Base-by-base conservation (phyloP, 2,797 vertebrate genomes). In the Manis crassicaudata region DNA sequence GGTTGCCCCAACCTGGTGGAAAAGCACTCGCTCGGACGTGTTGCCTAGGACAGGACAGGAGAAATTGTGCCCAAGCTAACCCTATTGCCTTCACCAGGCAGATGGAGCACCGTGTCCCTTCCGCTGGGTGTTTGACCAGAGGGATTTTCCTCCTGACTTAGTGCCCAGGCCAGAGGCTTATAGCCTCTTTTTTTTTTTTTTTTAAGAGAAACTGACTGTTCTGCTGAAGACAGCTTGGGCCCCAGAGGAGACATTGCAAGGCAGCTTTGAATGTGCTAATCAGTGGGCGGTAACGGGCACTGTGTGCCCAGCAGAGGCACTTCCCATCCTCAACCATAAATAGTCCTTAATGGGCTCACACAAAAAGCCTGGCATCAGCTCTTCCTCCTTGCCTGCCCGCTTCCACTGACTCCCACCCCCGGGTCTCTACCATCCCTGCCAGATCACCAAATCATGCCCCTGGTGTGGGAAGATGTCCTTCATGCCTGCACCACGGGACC, bases 181-280 rank as follows among this genome's bases (percentile, higher is more conserved):
- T 18, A 65, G 60, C 32, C 17, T 70, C 82, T 65, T 67, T 65
- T 52, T 91, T 65, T 65, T 63, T 92, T 63, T 85, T 81, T 79
- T 77, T 37, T 9, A 93, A 65, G 90, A 76, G 58, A 90, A 95
- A 95, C 85, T 43, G 46, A 84, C 50, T 35, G 43, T 80, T 87
- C 37, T 58, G 60, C 65, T 91, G 70, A 95, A 96, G 70, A 80
- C 43, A 92, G 76, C 54, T 73, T 58, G 77, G 73, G 88, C 73
- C 88, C 82, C 92, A 7, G 37, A 91, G 88, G 92, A 94, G 82
- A 87, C 46, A 54, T 29, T 60, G 62, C n/a, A 14, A 94, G 70
- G 86, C 56, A 72, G 94, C 87, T 97, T 93, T 65, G 86, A 95
- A 96, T 92, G 95, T 95, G 96, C 97, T 88, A 94, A 95, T 86